Conservation (phyloP, 2,888 invertebrate species). For the Hypselothyrea guttata region DNA sequence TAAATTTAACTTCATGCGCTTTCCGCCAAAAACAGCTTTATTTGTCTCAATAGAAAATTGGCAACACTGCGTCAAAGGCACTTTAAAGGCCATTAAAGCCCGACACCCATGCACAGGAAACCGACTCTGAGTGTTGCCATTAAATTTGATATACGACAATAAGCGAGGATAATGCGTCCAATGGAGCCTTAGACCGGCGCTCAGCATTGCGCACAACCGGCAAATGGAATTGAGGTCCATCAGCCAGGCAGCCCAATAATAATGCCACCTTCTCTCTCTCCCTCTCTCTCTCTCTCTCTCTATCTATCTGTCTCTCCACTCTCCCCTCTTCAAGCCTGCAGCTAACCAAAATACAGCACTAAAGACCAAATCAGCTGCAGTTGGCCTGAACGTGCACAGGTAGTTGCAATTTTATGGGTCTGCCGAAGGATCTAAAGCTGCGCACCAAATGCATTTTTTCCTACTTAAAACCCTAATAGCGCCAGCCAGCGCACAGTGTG, state of each 20-base stretch:
- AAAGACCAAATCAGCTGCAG: too few relatives aligned
- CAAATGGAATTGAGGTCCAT: conserved; percentile 4
- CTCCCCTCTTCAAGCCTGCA: too few relatives aligned
- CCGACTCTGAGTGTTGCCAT: conserved; percentile 55
- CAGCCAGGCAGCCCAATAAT: background rate
- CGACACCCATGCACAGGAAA: conserved; percentile 52
- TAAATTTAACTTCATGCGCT: too few relatives aligned
- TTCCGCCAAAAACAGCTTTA: too few relatives aligned
- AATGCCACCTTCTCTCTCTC: too few relatives aligned
- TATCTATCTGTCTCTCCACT: too few relatives aligned
- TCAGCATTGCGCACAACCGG: conserved; percentile 2
- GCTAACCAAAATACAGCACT: too few relatives aligned
- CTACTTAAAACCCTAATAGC: background rate
- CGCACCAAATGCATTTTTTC: conserved; percentile 3
- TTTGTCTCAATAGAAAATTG: too few relatives aligned
- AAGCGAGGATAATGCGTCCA: conserved; percentile 64
- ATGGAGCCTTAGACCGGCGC: conserved; percentile 10
- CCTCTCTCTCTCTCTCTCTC: too few relatives aligned
- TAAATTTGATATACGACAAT: conserved; percentile 75
- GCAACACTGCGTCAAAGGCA: conserved; percentile 37
- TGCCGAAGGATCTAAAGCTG: background rate
- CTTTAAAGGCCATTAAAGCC: conserved; percentile 53
- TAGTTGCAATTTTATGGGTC: background rate
- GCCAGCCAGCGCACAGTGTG: conserved; percentile 1
- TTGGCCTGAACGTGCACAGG: too few relatives aligned